Base-by-base conservation (phyloP, 1,140 invertebrate genomes). In the Acromyrmex heyeri region DNA sequence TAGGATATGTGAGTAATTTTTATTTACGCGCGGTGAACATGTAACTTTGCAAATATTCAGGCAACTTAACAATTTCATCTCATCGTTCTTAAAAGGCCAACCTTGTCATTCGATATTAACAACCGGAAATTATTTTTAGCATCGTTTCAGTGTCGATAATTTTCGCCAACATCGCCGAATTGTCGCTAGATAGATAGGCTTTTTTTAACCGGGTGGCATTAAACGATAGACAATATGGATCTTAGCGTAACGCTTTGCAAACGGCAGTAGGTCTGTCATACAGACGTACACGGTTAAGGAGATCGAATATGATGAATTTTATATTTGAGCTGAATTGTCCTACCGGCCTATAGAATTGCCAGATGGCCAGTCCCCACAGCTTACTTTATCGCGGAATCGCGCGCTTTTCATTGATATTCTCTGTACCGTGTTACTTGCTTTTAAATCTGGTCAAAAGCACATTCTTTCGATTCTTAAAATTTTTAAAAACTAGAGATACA, bases 241-340 rank as follows among this genome's bases (percentile, higher is more conserved):
- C 48, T 73, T 48, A 75, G n/a, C 55, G 34, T 73, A 50, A 83
- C 55, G 38, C 79, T 62, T 30, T 55, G 64, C 24, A 85, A 86
- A 86, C 83, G 69, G 72, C 77, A 77, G 83, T 90, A 91, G 88
- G 81, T 90, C 64, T 78, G 61, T 86, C 76, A 83, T 82, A 69
- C 38, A 76, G 67, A 70, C 73, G 65, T 67, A 67, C 85, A 89
- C 85, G 82, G 86, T 87, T 93, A 91, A 75, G 81, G 78, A 92
- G 90, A 95, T 95, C 95, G 94, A 95, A 95, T 86, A 48, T 82
- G 48, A 93, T 95, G 93, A 95, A 95, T 95, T 95, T 95, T 95
- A 86, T 92, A 95, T 95, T 92, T 85, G 90, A 92, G 27, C 87
- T 88, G 76, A 94, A 93, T 86, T 92, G 88, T 92, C 78, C 90